Percentiles rank a stretch among this genome's conserved stretches.
phyloP scores from a whole-genome alignment of 2,888 invertebrate species.

The Drosophila maculinotata region DNA sequence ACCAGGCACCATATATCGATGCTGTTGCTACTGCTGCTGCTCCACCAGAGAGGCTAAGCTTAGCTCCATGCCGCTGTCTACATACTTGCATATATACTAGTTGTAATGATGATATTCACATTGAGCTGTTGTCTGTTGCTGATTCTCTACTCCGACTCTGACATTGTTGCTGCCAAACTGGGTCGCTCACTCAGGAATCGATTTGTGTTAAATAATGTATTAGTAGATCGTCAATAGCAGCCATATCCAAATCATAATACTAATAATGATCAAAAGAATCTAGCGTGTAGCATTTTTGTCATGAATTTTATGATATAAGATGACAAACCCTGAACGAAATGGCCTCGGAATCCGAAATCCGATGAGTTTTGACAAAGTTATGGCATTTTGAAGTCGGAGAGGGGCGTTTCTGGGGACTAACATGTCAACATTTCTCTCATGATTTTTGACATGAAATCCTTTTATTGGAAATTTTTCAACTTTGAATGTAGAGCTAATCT shows the following conservation, averaged over 20 bases:
- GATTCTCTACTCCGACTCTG: conserved; percentile 23
- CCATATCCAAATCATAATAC: conserved; percentile 14
- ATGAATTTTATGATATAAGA: no score
- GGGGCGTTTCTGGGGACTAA: no score
- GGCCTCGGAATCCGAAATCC: no score
- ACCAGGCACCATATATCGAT: conserved; percentile 44
- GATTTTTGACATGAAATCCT: no score
- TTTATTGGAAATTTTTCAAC: no score
- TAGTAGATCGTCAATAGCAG: conserved; percentile 54
- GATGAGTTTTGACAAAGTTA: no score
- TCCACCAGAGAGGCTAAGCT: conserved; percentile 6
- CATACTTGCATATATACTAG: not conserved
- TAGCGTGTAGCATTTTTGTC: no score
- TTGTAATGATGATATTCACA: conserved; percentile 23
- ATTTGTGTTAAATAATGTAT: conserved; percentile 52
- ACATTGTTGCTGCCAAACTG: conserved; percentile 48
- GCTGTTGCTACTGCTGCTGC: conserved; percentile 33
- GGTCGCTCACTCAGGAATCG: conserved; percentile 55
- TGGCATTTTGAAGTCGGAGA: no score
- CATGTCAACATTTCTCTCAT: no score
- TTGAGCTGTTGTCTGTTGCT: conserved; percentile 13
- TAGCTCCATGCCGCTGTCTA: conserved; percentile 26
- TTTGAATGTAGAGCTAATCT: no score
- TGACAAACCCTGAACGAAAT: no score
- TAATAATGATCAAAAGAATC: no score